Percentiles rank a stretch among this genome's conserved stretches.
phyloP scores from a whole-genome alignment of 2,113 vertebrate species.

The Peucedramus taeniatus region DNA sequence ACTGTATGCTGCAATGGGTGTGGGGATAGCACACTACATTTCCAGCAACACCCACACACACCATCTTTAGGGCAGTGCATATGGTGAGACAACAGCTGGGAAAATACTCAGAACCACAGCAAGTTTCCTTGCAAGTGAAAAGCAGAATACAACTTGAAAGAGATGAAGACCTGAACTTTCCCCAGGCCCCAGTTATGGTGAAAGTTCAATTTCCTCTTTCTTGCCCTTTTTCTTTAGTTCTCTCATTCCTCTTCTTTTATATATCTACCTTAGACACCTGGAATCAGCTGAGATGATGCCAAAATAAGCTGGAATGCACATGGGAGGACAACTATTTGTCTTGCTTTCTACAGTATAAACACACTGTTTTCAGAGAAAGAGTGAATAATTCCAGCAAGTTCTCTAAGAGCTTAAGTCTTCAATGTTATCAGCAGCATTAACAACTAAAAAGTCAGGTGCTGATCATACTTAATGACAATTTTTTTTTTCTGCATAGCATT shows the following conservation, averaged over 20 bases:
- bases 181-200: accelerated
- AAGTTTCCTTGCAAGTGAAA: neutral
- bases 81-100: neutral
- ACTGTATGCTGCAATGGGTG: neutral
- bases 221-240: neutral
- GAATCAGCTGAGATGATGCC: neutral
- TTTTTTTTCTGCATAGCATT: neutral
- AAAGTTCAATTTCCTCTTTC: neutral
- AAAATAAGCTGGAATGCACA: neutral
- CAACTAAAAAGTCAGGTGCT: neutral
- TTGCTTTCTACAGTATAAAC: neutral
- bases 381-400: neutral
- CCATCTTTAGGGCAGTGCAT: neutral
- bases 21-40: neutral
- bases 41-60: neutral
- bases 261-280: neutral
- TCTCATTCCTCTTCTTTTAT: neutral
- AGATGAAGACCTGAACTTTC: neutral
- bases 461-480: neutral
- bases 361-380: neutral
- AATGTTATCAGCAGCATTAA: neutral
- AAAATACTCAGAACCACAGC: neutral
- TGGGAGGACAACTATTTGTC: neutral
- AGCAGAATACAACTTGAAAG: neutral
- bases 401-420: neutral